A percentile compares a stretch with the other conserved stretches of the same genome.
Conservation (phyloP, 2,113 vertebrate species). For the Fulica atra region DNA sequence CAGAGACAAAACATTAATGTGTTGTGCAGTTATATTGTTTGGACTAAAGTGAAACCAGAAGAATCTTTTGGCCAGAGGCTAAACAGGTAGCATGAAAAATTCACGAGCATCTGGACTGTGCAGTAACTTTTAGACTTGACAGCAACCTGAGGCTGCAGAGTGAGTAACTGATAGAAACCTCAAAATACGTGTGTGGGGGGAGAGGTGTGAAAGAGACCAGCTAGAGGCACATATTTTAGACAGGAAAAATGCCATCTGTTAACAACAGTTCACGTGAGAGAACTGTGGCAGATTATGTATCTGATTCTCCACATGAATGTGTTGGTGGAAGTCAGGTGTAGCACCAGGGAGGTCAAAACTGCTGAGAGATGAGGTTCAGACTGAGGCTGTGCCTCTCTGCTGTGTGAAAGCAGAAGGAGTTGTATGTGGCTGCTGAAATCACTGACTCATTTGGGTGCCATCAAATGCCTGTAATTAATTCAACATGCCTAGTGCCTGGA, state of each 20-base stretch:
- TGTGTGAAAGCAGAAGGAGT: background rate
- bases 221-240: background rate
- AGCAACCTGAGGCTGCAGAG: background rate
- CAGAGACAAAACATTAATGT: background rate
- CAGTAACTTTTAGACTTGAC: background rate
- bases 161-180: constrained; percentile 3
- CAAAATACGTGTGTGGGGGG: background rate
- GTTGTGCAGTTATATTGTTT: background rate
- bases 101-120: background rate
- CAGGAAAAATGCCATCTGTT: background rate
- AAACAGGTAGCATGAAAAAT: constrained; percentile 17
- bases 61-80: constrained; percentile 1
- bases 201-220: background rate
- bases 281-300: background rate
- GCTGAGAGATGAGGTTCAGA: background rate
- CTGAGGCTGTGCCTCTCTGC: background rate
- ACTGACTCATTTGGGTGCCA: constrained; percentile 13
- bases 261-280: background rate
- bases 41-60: background rate
- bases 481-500: constrained; percentile 21
- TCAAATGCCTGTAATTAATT: constrained; percentile 27
- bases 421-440: background rate
- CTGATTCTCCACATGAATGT: background rate
- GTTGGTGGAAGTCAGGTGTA: background rate
- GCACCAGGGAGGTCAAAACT: background rate